Evolutionary conservation across 2,888 invertebrate species (phyloP).

Genomic region (Andrena hattorfiana): DNA sequence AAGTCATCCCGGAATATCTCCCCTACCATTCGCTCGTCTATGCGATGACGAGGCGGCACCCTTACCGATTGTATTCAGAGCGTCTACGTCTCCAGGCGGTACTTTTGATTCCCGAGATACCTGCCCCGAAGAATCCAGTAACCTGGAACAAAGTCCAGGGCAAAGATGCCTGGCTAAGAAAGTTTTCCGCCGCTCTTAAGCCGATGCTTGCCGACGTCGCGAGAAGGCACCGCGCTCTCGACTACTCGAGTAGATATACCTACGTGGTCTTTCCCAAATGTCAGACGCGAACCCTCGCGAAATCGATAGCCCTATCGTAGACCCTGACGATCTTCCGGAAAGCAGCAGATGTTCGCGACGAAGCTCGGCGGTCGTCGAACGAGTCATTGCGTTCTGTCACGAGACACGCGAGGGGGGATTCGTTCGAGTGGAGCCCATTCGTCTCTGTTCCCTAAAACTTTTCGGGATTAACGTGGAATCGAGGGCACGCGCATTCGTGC

Average conservation of each 20-base stretch:
- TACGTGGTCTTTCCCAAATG: neutral
- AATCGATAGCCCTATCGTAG: neutral
- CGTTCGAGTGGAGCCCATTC: constrained; percentile 42
- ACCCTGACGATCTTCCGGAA: constrained; percentile 13
- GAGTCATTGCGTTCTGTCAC: constrained; percentile 78
- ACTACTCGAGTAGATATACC: neutral
- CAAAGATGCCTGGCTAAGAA: neutral
- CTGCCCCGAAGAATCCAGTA: constrained; percentile 16
- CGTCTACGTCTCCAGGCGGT: constrained; percentile 63
- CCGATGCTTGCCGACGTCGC: neutral
- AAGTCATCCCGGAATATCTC: constrained; percentile 69
- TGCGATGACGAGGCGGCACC: constrained; percentile 69
- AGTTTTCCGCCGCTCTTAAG: neutral
- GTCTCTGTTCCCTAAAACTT: constrained; percentile 37
- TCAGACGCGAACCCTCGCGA: neutral
- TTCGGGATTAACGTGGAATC: constrained; percentile 70
- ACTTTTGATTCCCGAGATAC: constrained; percentile 61
- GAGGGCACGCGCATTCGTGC: constrained; percentile 53
- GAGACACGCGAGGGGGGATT: constrained; percentile 64
- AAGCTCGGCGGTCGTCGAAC: constrained; percentile 69
- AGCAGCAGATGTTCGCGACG: constrained; percentile 34
- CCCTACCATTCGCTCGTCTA: constrained; percentile 7
- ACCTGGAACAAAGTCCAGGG: neutral
- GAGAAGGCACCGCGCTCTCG: neutral
- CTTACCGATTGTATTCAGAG: constrained; percentile 53